Base-by-base conservation (phyloP, 2,888 invertebrate genomes). In the Agrypnus murinus region DNA sequence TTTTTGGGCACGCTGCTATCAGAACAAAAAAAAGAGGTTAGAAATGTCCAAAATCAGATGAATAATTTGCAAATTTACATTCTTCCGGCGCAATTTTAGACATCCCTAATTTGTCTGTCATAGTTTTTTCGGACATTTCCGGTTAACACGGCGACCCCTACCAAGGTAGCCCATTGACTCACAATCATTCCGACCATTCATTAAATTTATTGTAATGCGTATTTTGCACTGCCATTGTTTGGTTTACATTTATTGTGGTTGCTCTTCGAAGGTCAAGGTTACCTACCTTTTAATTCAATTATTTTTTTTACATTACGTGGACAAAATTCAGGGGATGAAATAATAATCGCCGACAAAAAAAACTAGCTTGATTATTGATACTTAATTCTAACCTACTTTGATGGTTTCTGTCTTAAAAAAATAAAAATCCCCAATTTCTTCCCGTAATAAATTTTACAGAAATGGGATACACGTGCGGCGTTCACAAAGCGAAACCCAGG, bases 161-260 rank as follows among this genome's bases (percentile, higher is more conserved):
- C 73, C 77, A 77, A 77, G 76, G 77, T 76, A 74, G 77, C 74
- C 74, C 76, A 75, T 76, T 77, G 77, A 75, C 73, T 76, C 73
- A n/a, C n/a, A n/a, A n/a, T n/a, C n/a, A 65, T 10, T 36, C 60
- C 32, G 48, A 31, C 55, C 55, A 65, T 60, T 70, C 70, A 70
- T 34, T 70, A 60, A 53, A 40, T 57, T n/a, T 65, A 69, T 65
- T 69, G 36, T 69, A 65, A 65, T 70, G 65, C 65, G 60, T 32
- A 53, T 70, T 70, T 69, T 64, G 69, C 65, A 53, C 69, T 19
- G 48, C 43, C 64, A 59, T 53, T 59, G 59, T 40, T 50, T 50
- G 48, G 14, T 45, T 48, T 19, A 31, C 45, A 50, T 66, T 59
- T 45, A 57, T 65, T 65, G 15, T 48, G 17, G 19, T 58, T 58